Evolutionary conservation across 1,140 invertebrate species (phyloP).

Genomic region (Drosophila guanche): DNA sequence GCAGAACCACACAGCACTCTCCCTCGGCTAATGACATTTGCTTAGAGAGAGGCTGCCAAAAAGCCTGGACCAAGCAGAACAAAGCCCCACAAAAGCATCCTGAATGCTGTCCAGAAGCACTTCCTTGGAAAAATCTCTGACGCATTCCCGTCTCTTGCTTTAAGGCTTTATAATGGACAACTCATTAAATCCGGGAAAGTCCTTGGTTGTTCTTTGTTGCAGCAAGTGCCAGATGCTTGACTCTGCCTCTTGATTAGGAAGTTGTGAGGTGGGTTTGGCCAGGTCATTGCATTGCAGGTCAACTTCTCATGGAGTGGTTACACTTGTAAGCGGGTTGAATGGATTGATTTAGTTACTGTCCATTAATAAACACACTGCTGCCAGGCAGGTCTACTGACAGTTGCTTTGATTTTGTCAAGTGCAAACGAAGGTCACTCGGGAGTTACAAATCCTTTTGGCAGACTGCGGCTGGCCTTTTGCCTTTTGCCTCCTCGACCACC

Average conservation of each 20-base stretch:
- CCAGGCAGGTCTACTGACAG: slow-evolving; percentile 11
- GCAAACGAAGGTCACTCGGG: slow-evolving; percentile 26
- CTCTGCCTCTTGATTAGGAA: slow-evolving; percentile 30
- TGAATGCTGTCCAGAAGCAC: slow-evolving; percentile 28
- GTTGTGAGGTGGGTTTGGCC: slow-evolving; percentile 11
- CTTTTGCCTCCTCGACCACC: slow-evolving; percentile 30
- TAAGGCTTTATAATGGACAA: slow-evolving; percentile 30
- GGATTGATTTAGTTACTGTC: slow-evolving; percentile 55
- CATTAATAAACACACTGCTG: slow-evolving; percentile 66
- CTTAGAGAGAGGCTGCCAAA: slow-evolving; percentile 23
- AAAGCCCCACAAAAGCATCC: neutral
- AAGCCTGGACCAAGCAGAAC: slow-evolving; percentile 22
- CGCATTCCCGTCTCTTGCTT: slow-evolving; percentile 22
- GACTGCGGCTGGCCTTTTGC: slow-evolving; percentile 24
- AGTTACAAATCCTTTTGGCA: slow-evolving; percentile 17
- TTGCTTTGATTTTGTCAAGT: slow-evolving; percentile 36
- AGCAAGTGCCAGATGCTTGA: slow-evolving; percentile 15
- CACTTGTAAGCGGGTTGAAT: slow-evolving; percentile 59
- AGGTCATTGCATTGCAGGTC: slow-evolving; percentile 55
- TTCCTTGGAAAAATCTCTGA: slow-evolving; percentile 9
- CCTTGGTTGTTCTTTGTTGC: slow-evolving; percentile 48
- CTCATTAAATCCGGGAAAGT: slow-evolving; percentile 42
- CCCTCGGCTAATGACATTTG: slow-evolving; percentile 31
- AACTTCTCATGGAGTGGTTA: slow-evolving; percentile 59
- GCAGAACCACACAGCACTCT: slow-evolving; percentile 29